Percentiles rank a stretch among this genome's conserved stretches.
phyloP scores from a whole-genome alignment of 2,113 vertebrate species.

The Bos taurus region DNA sequence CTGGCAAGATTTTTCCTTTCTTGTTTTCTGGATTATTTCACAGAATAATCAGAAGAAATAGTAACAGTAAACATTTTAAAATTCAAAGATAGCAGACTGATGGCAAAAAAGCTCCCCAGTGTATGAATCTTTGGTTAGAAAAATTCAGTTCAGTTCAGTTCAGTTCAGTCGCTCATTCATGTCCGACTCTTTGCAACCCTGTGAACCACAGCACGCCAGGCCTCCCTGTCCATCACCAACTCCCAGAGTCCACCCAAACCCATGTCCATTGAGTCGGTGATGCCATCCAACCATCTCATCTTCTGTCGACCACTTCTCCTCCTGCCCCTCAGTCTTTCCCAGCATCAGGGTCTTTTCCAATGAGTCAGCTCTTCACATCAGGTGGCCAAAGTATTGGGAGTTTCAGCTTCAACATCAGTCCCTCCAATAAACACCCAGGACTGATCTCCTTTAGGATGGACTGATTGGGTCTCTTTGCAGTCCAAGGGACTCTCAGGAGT shows the following conservation, averaged over 20 bases:
- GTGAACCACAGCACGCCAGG: fast-evolving
- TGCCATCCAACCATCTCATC: background rate
- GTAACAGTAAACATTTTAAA: too few relatives aligned
- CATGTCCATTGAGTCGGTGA: background rate
- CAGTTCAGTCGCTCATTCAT: background rate
- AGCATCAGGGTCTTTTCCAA: background rate
- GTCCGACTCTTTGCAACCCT: background rate
- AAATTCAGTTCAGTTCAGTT: background rate
- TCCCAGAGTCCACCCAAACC: background rate
- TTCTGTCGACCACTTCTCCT: background rate
- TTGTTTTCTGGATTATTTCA: too few relatives aligned
- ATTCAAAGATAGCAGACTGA: too few relatives aligned
- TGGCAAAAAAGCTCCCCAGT: too few relatives aligned
- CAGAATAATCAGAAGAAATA: too few relatives aligned
- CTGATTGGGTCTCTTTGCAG: background rate
- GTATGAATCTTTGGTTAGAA: too few relatives aligned
- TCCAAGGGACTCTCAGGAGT: background rate
- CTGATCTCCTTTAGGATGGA: background rate
- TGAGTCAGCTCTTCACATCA: background rate
- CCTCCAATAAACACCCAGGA: background rate
- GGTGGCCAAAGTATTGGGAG: background rate
- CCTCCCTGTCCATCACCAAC: background rate
- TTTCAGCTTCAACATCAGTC: background rate
- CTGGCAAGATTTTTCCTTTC: too few relatives aligned
- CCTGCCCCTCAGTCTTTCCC: background rate